Conservation (phyloP, 2,113 vertebrate genomes). For the Brachypteracias leptosomus region DNA sequence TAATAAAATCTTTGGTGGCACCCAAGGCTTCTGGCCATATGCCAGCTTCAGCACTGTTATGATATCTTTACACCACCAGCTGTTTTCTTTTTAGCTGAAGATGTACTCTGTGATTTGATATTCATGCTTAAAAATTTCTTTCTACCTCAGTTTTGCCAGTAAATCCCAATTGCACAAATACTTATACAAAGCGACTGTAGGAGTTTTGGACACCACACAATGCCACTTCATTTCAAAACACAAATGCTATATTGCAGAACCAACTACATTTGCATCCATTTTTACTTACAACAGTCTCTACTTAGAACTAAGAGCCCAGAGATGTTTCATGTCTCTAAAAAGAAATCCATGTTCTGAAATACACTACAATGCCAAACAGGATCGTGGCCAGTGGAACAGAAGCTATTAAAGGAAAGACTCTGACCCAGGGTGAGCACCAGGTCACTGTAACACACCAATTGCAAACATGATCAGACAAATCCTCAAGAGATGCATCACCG, state of each 20-base stretch:
- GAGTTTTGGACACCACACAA: not conserved
- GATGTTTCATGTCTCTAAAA: not conserved
- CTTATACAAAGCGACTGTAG: not conserved
- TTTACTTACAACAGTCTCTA: not conserved
- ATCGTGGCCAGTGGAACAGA: not conserved
- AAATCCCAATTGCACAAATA: conserved; percentile 5
- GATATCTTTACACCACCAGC: not conserved
- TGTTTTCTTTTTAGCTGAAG: not conserved
- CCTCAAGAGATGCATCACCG: not conserved
- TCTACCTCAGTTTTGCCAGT: not conserved
- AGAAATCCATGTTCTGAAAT: not conserved
- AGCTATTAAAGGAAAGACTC: not conserved
- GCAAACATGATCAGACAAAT: not conserved
- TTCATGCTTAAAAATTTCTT: not conserved
- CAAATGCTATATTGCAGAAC: conserved; percentile 3
- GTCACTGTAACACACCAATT: not conserved
- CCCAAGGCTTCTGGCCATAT: not conserved
- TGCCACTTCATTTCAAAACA: not conserved
- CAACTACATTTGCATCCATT: not conserved
- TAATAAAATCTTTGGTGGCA: not conserved
- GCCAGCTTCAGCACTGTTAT: not conserved
- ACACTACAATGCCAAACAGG: not conserved
- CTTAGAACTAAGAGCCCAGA: not conserved
- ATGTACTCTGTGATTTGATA: not conserved
- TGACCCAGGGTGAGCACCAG: not conserved